These are phyloP conservation scores for Etia nguti DNA, from an alignment of 2,113 vertebrate genomes.

Conservation along the genomic window DNA sequence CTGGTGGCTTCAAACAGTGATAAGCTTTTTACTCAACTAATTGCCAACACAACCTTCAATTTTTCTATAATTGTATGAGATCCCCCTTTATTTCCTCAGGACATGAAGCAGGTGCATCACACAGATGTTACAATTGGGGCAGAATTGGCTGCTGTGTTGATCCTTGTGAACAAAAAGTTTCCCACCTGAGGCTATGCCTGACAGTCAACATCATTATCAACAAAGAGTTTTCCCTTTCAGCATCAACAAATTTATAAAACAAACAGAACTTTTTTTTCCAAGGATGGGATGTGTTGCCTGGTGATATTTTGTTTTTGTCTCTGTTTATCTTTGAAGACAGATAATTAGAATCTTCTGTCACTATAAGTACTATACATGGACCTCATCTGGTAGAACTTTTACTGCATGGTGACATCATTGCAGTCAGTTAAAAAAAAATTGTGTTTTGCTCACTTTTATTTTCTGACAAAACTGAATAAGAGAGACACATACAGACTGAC, in stretches of 20 bases:
- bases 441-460: not conserved
- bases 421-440: not conserved
- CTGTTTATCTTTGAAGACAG: not conserved
- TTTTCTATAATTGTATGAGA: constrained; percentile 9
- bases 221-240: not conserved
- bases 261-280: not conserved
- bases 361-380: not conserved
- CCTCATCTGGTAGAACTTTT: not conserved
- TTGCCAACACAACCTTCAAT: constrained; percentile 30
- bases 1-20: not conserved
- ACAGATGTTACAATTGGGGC: not conserved
- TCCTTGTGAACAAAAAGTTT: not conserved
- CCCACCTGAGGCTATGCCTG: not conserved
- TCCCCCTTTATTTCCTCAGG: not conserved
- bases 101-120: not conserved
- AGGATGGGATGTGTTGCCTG: not conserved
- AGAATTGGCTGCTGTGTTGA: not conserved
- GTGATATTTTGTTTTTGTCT: not conserved
- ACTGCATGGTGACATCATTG: not conserved
- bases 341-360: not conserved
- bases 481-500: fast-evolving
- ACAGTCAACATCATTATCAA: not conserved
- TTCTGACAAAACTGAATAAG: not conserved
- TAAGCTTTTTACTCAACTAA: constrained; percentile 36
- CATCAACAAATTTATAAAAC: not conserved